Percentiles rank a stretch among this genome's conserved stretches.
These are phyloP conservation scores for Pseudomyrmex dendroicus DNA, from an alignment of 1,140 invertebrate genomes.

Conservation along the genomic window DNA sequence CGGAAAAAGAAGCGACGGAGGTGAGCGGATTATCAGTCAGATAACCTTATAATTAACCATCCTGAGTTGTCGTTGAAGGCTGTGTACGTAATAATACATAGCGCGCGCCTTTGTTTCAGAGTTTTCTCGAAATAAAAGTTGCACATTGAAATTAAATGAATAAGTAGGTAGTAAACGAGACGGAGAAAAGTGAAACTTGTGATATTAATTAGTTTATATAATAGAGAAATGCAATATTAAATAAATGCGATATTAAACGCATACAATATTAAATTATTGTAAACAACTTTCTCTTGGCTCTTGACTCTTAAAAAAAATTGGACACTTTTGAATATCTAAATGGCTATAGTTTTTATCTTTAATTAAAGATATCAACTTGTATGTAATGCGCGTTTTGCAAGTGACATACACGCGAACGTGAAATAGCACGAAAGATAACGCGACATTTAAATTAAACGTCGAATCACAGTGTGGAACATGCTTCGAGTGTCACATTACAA, in stretches of 20 bases:
- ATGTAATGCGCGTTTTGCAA: neutral
- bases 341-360: slow-evolving; percentile 14
- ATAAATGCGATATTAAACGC: neutral
- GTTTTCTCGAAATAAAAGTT: too few relatives aligned
- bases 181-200: too few relatives aligned
- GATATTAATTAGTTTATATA: too few relatives aligned
- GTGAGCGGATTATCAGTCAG: slow-evolving; percentile 68
- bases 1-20: slow-evolving; percentile 85
- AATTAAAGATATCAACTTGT: slow-evolving; percentile 34
- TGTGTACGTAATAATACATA: neutral
- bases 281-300: neutral
- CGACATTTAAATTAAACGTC: slow-evolving; percentile 73
- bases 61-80: neutral
- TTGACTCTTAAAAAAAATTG: slow-evolving; percentile 46
- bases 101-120: too few relatives aligned
- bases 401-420: slow-evolving; percentile 63
- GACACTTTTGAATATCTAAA: slow-evolving; percentile 5
- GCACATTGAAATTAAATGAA: too few relatives aligned
- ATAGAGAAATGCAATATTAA: too few relatives aligned
- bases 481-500: slow-evolving; percentile 68
- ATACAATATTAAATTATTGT: neutral
- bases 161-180: too few relatives aligned
- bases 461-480: slow-evolving; percentile 58
- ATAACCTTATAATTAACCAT: neutral
- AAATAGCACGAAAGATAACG: slow-evolving; percentile 63